Evolutionary conservation across 2,888 invertebrate species (phyloP).

Genomic region (Dynastes grantii): DNA sequence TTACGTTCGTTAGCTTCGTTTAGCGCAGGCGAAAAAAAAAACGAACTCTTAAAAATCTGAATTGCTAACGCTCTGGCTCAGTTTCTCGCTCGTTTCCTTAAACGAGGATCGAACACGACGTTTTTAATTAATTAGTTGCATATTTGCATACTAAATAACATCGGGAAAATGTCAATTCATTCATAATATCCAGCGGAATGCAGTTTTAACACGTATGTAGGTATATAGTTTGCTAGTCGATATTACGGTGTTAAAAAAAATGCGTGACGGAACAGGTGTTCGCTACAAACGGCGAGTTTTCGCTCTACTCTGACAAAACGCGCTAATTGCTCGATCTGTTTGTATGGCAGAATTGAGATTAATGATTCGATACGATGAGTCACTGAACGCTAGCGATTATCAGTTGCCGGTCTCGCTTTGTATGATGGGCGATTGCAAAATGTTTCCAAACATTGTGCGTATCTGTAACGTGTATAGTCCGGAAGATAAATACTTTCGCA

Average conservation of each 20-base stretch:
- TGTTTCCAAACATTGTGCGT: slow-evolving; percentile 5
- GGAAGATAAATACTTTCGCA: too few relatives aligned
- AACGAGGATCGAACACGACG: not conserved
- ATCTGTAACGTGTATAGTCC: too few relatives aligned
- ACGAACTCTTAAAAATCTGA: not conserved
- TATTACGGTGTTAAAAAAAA: not conserved
- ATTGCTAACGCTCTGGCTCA: not conserved
- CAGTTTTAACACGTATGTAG: not conserved
- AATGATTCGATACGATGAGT: slow-evolving; percentile 30
- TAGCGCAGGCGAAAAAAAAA: not conserved
- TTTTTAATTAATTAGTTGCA: slow-evolving; percentile 2
- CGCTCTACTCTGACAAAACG: not conserved
- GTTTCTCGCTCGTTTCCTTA: not conserved
- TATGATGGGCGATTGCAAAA: slow-evolving; percentile 5
- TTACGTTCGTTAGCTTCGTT: slow-evolving; percentile 3
- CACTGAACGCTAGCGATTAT: slow-evolving; percentile 15
- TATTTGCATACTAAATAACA: not conserved
- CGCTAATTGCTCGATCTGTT: slow-evolving; percentile 22
- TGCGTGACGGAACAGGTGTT: slow-evolving; percentile 26
- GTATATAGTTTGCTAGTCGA: not conserved
- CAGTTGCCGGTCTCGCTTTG: not conserved
- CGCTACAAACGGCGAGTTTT: not conserved
- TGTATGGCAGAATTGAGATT: slow-evolving; percentile 20
- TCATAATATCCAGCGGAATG: not conserved
- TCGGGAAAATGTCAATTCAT: not conserved